A percentile compares a stretch with the other conserved stretches of the same genome.
Conservation (phyloP, 2,113 vertebrate species). For the Madoqua kirkii region DNA sequence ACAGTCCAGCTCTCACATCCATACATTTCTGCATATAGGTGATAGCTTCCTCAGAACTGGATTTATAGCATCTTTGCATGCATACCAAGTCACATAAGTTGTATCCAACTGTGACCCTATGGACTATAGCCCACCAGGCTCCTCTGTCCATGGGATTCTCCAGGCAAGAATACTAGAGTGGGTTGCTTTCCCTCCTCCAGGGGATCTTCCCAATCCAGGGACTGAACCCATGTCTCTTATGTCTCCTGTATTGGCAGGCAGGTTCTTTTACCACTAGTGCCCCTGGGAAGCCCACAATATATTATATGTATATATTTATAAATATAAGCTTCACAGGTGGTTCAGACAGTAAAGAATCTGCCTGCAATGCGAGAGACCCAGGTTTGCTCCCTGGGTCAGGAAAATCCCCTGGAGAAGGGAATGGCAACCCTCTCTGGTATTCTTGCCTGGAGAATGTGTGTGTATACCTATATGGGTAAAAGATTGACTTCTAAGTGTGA, state of each 20-base stretch:
- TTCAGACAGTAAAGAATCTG: not conserved
- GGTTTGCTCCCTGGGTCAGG: fast-evolving
- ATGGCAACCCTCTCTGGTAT: not conserved
- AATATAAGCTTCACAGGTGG: not conserved
- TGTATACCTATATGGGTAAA: not conserved
- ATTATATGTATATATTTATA: not conserved
- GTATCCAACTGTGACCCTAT: not conserved
- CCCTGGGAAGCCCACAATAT: fast-evolving
- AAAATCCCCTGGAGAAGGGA: not conserved
- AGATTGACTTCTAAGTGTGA: not conserved
- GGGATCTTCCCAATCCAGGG: not conserved
- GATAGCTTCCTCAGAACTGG: not conserved
- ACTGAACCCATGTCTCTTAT: not conserved
- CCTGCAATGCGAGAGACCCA: not conserved
- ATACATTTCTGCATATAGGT: too few species aligned
- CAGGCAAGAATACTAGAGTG: not conserved
- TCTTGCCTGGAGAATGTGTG: not conserved
- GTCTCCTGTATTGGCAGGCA: not conserved
- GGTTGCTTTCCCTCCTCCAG: not conserved
- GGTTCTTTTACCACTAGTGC: not conserved
- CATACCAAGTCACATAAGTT: not conserved
- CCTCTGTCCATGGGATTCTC: not conserved
- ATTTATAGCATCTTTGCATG: not conserved
- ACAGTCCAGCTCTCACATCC: too few species aligned
- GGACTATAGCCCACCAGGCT: not conserved